A percentile compares a stretch with the other conserved stretches of the same genome.
Evolutionary conservation across 2,113 vertebrate genomes (phyloP).

Genomic region (Nematolebias whitei): DNA sequence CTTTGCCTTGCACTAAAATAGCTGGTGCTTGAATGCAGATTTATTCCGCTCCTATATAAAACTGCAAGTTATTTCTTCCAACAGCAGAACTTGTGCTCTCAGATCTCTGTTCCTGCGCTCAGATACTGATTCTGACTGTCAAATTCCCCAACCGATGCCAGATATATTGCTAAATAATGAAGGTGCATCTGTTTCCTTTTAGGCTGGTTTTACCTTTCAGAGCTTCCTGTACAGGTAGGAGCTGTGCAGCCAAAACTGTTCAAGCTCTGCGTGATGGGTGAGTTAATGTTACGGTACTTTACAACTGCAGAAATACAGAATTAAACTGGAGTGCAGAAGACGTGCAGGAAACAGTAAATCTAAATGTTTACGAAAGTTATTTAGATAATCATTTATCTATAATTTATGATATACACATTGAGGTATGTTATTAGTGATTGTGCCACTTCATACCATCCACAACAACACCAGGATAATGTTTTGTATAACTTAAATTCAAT

Average conservation of each 20-base stretch:
- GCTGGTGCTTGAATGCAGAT: background rate
- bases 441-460: no score
- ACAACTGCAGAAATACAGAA: background rate
- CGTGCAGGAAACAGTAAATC: background rate
- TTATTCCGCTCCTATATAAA: background rate
- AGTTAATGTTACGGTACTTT: background rate
- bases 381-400: conserved; percentile 24
- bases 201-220: background rate
- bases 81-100: background rate
- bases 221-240: background rate
- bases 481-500: no score
- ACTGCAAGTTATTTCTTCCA: background rate
- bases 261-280: background rate
- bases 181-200: background rate
- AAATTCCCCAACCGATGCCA: background rate
- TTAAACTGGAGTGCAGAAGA: background rate
- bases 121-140: background rate
- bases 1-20: background rate
- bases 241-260: background rate
- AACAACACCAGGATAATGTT: no score
- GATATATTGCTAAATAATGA: background rate
- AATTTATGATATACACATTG: no score
- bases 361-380: background rate
- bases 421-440: no score
- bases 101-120: background rate